Base-by-base conservation (phyloP, 2,113 vertebrate genomes). In the Garra rufa region DNA sequence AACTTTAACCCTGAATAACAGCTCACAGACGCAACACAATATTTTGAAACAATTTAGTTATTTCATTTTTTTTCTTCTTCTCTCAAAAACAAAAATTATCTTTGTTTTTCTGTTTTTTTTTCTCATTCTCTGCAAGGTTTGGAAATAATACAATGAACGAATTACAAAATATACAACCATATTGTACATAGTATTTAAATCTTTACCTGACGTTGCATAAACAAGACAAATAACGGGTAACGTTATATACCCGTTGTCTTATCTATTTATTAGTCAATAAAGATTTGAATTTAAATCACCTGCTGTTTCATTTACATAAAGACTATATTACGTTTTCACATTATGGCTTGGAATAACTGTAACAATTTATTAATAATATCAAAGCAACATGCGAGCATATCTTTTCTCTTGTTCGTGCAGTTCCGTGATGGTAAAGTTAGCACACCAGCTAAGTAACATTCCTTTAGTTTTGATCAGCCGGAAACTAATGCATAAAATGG, bases 361-460 rank as follows among this genome's bases (percentile, higher is more conserved):
- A 44, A 44, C 24, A 1, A 73, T 26, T 3, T 14, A 73, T n/a
- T 15, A 73, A 8, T 13, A 43, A 44, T 24, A 43, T 44, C n/a
- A 44, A 24, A 5, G 1, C 41, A 43, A 50, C 0, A 21, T 80
- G 10, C 19, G 59, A 34, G 43, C 6, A 79, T 2, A 63, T 67
- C 17, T 28, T 78, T 43, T 9, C 10, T 38, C 50, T 13, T 76
- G 48, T 21, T 43, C 11, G 15, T n/a, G 44, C 44, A 70, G 79
- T 69, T 81, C 79, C 46, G 61, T 81, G 3, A 81, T 11, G 13
- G 46, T 52, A 55, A 70, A 81, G 63, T 81, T 81, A 81, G 79
- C 79, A 81, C 65, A 24, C 2, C 65, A 81, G 79, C 79, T 81
- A 81, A 81, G 26, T 81, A 61, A 41, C 28, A 55, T 70, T 81